Base-by-base conservation (phyloP, 1,140 invertebrate species). In the Neotoxoptera formosana region DNA sequence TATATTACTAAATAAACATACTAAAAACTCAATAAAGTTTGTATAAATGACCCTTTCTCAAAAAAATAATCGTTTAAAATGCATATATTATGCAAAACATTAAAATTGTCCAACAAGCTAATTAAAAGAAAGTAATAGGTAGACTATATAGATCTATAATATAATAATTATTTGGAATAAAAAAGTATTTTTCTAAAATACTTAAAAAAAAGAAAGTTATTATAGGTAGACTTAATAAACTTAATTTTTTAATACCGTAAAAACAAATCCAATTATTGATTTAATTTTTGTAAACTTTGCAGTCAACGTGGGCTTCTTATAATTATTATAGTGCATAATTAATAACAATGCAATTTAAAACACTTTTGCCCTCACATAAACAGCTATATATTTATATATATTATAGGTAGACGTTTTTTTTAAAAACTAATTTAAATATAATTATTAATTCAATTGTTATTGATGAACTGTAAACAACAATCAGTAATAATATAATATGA, bases 371-470 rank as follows among this genome's bases (percentile, higher is more conserved):
- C 9, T 84, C 9, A 45, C 8, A 30, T n/a, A n/a, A n/a, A 14
- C 45, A 84, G 45, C 8, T 84, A 41, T 8, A 34, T 83, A 83
- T 0, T 14, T 83, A 83, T 83, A 53, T 8, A 34, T 34, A 34
- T 34, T 25, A 83, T 23, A 41, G 81, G 34, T 23, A 41, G 30
- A n/a, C 34, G 4, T 36, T 41, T 84, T 7, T 84, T 41, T 45
- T 41, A 41, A 45, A 81, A 41, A 25, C 9, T 41, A 6, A 84
- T 30, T 84, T 41, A 41, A 84, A 45, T 87, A 53, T 89, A 53
- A 89, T 89, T 89, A n/a, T 51, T 89, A 89, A 89, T 89, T 89
- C 17, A 51, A 89, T 89, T 89, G 48, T 89, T 53, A 51, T 53
- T 89, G 87, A 53, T 51, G 87, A 89, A 53, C 34, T 53, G 51